Evolutionary conservation across 1,140 invertebrate genomes (phyloP).

Genomic region (Drosophila lini): DNA sequence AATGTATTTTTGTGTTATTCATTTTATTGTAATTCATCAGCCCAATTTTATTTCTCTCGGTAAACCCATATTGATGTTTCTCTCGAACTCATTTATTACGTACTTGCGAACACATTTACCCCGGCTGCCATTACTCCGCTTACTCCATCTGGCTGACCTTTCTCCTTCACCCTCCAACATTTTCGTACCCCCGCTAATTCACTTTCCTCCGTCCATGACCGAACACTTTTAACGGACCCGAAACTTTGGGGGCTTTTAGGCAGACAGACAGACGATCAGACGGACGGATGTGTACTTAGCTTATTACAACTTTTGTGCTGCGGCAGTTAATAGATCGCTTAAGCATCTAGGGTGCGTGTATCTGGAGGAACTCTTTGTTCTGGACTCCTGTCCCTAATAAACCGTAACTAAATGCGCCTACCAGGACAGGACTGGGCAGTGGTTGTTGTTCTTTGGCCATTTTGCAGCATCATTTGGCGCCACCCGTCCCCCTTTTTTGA

Average conservation of each 20-base stretch:
- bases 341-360: slow-evolving; percentile 31
- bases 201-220: background rate
- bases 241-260: slow-evolving; percentile 7
- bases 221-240: slow-evolving; percentile 9
- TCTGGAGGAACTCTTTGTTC: slow-evolving; percentile 36
- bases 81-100: slow-evolving; percentile 3
- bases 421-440: background rate
- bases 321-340: slow-evolving; percentile 56
- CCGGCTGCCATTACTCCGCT: background rate
- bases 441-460: slow-evolving; percentile 14
- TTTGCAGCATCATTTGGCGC: slow-evolving; percentile 65
- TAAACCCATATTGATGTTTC: background rate
- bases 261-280: background rate
- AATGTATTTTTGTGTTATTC: too few species aligned
- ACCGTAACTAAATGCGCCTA: slow-evolving; percentile 65
- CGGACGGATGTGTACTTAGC: slow-evolving; percentile 26
- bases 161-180: background rate
- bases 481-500: slow-evolving; percentile 8
- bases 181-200: background rate
- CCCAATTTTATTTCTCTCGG: too few species aligned
- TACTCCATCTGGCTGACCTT: background rate
- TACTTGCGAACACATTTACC: background rate
- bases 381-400: slow-evolving; percentile 40
- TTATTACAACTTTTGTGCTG: slow-evolving; percentile 37
- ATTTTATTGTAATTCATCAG: too few species aligned